Evolutionary conservation across 2,113 vertebrate species (phyloP).

Genomic region (Ivindomyrus marchei): DNA sequence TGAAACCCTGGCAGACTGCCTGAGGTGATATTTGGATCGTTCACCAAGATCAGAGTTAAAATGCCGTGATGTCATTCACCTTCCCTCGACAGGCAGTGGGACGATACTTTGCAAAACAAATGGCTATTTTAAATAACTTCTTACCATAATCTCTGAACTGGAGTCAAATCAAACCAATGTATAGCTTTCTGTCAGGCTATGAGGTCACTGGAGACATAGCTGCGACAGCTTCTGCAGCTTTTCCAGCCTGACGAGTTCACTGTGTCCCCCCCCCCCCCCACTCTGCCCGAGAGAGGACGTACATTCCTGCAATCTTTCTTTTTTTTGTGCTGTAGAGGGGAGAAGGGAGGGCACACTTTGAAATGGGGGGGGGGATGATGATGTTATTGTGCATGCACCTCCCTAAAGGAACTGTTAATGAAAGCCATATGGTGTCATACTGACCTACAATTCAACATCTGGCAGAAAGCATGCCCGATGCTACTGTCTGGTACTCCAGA

Average conservation of each 20-base stretch:
- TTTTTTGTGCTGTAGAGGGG: slow-evolving; percentile 41
- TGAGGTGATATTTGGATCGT: background rate
- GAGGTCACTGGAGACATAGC: background rate
- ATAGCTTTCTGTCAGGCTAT: background rate
- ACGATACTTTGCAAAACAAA: background rate
- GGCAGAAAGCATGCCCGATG: slow-evolving; percentile 52
- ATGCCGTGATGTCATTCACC: background rate
- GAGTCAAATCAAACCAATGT: background rate
- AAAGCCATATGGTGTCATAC: slow-evolving; percentile 72
- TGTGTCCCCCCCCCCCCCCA: slow-evolving; percentile 38
- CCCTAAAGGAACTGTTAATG: slow-evolving; percentile 58
- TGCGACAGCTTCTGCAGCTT: background rate
- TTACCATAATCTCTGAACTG: background rate
- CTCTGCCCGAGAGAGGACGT: slow-evolving; percentile 39
- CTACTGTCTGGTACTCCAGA: slow-evolving; percentile 57
- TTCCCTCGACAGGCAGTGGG: background rate
- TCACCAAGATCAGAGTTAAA: background rate
- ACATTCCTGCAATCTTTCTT: slow-evolving; percentile 49
- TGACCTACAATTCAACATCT: slow-evolving; percentile 60
- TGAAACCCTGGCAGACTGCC: background rate
- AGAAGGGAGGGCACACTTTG: slow-evolving; percentile 48
- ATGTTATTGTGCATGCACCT: slow-evolving; percentile 62
- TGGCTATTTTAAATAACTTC: background rate
- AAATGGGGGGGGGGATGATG: slow-evolving; percentile 32
- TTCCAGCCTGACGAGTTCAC: slow-evolving; percentile 45